Conservation (phyloP, 1,140 invertebrate genomes). For the Stenopsyche tienmushanensis region DNA sequence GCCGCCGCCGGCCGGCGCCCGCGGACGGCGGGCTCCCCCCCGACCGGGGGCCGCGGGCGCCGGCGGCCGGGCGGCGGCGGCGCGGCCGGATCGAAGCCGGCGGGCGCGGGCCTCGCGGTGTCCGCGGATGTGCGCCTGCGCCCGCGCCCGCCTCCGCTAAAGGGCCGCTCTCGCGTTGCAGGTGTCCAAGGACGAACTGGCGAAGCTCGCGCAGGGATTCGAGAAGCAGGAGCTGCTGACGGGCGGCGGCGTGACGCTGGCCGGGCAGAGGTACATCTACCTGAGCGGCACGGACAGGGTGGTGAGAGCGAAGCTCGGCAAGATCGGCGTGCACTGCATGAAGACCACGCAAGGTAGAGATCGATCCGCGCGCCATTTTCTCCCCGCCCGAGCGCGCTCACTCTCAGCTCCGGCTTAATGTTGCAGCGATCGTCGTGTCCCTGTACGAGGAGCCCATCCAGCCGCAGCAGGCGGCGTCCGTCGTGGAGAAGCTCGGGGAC, state of each 20-base stretch:
- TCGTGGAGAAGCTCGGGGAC: constrained; percentile 94
- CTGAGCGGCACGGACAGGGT: constrained; percentile 88
- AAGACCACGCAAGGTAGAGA: constrained; percentile 85
- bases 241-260: constrained; percentile 83
- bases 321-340: constrained; percentile 91
- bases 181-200: constrained; percentile 86
- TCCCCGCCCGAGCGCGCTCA: background rate
- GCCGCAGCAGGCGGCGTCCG: constrained; percentile 90
- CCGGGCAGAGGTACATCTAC: constrained; percentile 88
- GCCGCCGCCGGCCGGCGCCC: background rate
- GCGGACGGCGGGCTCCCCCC: background rate
- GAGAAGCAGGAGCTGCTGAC: constrained; percentile 82
- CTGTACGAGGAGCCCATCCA: constrained; percentile 93
- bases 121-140: background rate
- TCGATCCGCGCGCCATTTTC: background rate
- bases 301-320: constrained; percentile 86
- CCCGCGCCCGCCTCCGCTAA: too few species aligned
- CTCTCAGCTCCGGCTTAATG: constrained; percentile 50
- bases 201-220: constrained; percentile 82
- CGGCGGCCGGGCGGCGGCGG: background rate
- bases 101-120: background rate
- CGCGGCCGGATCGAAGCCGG: background rate
- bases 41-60: background rate
- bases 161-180: constrained; percentile 51
- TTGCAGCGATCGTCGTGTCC: constrained; percentile 85